phyloP scores from a whole-genome alignment of 2,888 invertebrate genomes.

The Teinopalpus imperialis region DNA sequence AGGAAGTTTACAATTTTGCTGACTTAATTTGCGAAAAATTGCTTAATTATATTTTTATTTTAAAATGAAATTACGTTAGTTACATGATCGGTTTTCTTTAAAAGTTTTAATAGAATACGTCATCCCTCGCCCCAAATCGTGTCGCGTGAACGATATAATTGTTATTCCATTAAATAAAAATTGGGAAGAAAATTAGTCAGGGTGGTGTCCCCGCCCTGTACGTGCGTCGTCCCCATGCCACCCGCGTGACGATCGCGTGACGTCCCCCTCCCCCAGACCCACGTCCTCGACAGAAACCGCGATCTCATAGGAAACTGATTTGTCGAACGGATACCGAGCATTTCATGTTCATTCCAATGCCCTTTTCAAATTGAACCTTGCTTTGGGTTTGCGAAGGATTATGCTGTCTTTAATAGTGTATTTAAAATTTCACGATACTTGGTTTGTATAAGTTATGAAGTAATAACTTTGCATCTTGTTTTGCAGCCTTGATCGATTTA shows the following conservation, averaged over 20 bases:
- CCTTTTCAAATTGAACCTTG: background rate
- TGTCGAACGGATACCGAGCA: conserved; percentile 9
- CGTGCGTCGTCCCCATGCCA: conserved; percentile 29
- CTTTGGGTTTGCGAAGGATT: too few relatives aligned
- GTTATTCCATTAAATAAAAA: conserved; percentile 46
- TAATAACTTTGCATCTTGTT: background rate
- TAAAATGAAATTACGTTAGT: too few relatives aligned
- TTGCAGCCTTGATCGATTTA: conserved; percentile 1
- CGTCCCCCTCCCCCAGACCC: conserved; percentile 22
- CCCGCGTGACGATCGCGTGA: conserved; percentile 36
- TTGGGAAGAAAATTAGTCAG: conserved; percentile 27
- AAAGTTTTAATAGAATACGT: conserved; percentile 12
- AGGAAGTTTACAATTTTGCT: too few relatives aligned
- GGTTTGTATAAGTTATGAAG: too few relatives aligned
- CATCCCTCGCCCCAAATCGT: conserved; percentile 12
- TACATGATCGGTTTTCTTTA: conserved; percentile 11
- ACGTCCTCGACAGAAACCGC: background rate
- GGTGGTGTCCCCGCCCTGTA: conserved; percentile 27
- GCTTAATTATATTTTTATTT: too few relatives aligned
- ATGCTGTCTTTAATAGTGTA: too few relatives aligned
- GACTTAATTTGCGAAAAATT: too few relatives aligned
- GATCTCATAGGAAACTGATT: conserved; percentile 16
- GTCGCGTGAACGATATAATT: conserved; percentile 23
- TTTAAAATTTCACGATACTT: too few relatives aligned
- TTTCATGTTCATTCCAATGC: conserved; percentile 2